Conservation (phyloP, 2,888 invertebrate species). For the Troides oblongomaculatus region DNA sequence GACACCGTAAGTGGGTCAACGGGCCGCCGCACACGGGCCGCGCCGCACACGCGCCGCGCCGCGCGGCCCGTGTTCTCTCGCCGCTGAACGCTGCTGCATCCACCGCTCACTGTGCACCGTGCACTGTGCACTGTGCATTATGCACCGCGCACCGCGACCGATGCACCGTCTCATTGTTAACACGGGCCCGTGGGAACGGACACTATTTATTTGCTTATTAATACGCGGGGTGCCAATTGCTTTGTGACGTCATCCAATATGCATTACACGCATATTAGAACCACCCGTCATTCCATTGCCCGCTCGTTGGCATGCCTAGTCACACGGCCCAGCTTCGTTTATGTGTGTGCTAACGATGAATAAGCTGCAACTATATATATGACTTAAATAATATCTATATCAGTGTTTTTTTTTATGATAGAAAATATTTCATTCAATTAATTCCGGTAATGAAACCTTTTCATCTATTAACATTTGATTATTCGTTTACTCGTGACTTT, state of each 20-base stretch:
- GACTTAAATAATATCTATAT: no score
- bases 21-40: slow-evolving; percentile 47
- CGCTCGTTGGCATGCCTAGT: neutral
- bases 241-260: slow-evolving; percentile 23
- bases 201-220: slow-evolving; percentile 25
- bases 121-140: neutral
- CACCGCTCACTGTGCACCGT: neutral
- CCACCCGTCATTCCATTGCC: neutral
- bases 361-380: neutral
- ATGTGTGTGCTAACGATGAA: neutral
- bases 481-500: neutral
- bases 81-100: slow-evolving; percentile 31
- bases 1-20: slow-evolving; percentile 74
- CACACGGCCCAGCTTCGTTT: neutral
- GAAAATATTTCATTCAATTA: no score
- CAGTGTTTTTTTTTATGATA: no score
- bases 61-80: slow-evolving; percentile 47
- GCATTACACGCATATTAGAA: slow-evolving; percentile 15
- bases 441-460: no score
- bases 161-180: slow-evolving; percentile 19
- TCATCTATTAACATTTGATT: no score
- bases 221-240: slow-evolving; percentile 14
- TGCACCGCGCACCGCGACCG: neutral
- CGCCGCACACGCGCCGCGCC: slow-evolving; percentile 18
- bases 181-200: slow-evolving; percentile 17